Base-by-base conservation (phyloP, 1,140 invertebrate genomes). In the Periplaneta americana region DNA sequence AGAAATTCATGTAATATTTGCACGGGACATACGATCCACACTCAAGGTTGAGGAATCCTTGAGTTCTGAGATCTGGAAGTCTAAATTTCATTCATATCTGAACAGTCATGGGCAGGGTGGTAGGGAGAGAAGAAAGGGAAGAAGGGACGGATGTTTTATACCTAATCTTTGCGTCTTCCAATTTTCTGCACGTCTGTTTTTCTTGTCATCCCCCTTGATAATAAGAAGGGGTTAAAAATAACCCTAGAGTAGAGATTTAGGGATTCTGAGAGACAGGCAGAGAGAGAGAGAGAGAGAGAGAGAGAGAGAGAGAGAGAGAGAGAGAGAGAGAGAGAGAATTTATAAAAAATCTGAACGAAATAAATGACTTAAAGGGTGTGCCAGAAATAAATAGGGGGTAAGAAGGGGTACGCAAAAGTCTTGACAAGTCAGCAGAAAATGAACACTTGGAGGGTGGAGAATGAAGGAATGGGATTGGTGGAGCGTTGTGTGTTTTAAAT, bases 381-480 rank as follows among this genome's bases (percentile, higher is more conserved):
- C 11, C 22, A 34, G 75, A 35, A 35, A 77, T 22, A 36, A 35
- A 34, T n/a, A 37, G 76, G 34, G 33, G 18, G 34, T 28, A 74
- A 74, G 74, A 74, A 74, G 74, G 74, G 74, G 74, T 28, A n/a
- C n/a, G n/a, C n/a, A 74, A 31, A 74, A n/a, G n/a, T 78, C 76
- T 18, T 78, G 28, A 37, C 35, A 78, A 34, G 76, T 78, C 18
- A 78, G 76, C 76, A 37, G 76, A 37, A 78, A 78, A 39, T 36
- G 34, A 36, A 36, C 76, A 36, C 34, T 9, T n/a, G 76, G 36
- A 78, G 76, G n/a, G 76, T 28, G 76, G 76, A 36, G 34, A 34
- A 13, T 22, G 17, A 22, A 34, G 32, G 76, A 15, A 15, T 34
- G 35, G 35, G 75, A 35, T 34, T 33, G 17, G 76, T 28, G 3